Evolutionary conservation across 2,797 vertebrate genomes (phyloP).

Genomic region (Garrulus glandarius): DNA sequence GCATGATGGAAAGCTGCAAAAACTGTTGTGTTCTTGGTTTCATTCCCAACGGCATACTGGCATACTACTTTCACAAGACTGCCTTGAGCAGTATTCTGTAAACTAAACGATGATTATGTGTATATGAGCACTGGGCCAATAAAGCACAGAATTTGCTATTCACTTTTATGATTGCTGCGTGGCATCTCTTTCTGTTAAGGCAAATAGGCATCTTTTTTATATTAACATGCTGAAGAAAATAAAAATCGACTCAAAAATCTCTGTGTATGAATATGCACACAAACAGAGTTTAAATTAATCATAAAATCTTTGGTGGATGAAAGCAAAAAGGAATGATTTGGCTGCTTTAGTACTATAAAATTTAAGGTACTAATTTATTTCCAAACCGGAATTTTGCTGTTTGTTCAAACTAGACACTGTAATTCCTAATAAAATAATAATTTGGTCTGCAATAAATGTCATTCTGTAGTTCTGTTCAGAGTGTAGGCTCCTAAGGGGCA

Average conservation of each 20-base stretch:
- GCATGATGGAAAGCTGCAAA: not conserved
- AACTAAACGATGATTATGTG: slow-evolving; percentile 18
- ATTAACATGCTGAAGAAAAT: not conserved
- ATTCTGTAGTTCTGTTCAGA: slow-evolving; percentile 7
- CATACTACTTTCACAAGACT: not conserved
- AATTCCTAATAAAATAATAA: slow-evolving; percentile 25
- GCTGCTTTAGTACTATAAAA: not conserved
- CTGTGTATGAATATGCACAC: not conserved
- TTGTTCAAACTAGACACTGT: not conserved
- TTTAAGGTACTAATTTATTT: not conserved
- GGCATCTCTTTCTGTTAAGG: not conserved
- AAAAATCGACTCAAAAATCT: not conserved
- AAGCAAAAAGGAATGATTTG: not conserved
- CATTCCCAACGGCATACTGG: not conserved
- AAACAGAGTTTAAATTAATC: not conserved
- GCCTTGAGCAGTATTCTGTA: slow-evolving; percentile 15
- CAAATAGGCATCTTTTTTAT: not conserved
- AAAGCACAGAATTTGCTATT: not conserved
- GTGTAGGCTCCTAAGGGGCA: slow-evolving; percentile 21
- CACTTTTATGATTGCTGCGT: not conserved
- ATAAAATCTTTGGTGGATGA: not conserved
- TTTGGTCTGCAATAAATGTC: slow-evolving; percentile 20
- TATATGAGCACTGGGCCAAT: slow-evolving; percentile 16
- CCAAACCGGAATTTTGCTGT: not conserved
- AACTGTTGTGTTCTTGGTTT: slow-evolving; percentile 44